Base-by-base conservation (phyloP, 2,888 invertebrate genomes). In the Noctuana brunneofusca region DNA sequence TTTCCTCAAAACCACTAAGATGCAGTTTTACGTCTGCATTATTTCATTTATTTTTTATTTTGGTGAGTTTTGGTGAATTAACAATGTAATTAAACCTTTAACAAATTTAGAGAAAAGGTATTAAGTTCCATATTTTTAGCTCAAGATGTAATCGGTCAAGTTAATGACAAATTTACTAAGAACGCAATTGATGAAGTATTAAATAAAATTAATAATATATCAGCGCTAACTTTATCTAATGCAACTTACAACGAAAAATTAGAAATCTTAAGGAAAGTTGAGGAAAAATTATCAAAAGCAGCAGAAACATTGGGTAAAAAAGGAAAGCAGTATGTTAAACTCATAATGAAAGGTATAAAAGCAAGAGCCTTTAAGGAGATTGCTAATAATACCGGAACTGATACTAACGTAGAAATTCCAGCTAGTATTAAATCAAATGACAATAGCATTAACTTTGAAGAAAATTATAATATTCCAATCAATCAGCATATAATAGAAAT, bases 301-400 rank as follows among this genome's bases (percentile, higher is more conserved):
- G 77, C 79, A 0, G 64, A 71, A 58, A 55, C 66, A 3, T 71
- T 80, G 54, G 79, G 80, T 18, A 24, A 57, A 1, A 72, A 76
- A 41, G 75, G 73, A 5, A 65, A 72, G 3, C 80, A 75, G 71
- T 82, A 85, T 69, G 74, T 84, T 0, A 67, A 76, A 35, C 65
- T 83, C 3, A 78, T 88, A 30, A 81, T 87, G 82, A 69, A 79
- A 60, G 81, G 81, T n/a, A 71, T 87, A 59, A 76, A 73, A 67
- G 65, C 69, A 35, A 76, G 75, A 43, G 68, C 72, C 4, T 46
- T 11, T 14, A 11, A 24, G 18, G 9, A 18, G 20, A 20, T 46
- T 8, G n/a, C 38, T 22, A 48, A 27, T 24, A 16, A 24, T 24
- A 16, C n/a, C 2, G 8, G 9, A 30, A 9, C 27, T 24, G 24